phyloP scores from a whole-genome alignment of 2,113 vertebrate genomes.

The Setophaga kirtlandii region DNA sequence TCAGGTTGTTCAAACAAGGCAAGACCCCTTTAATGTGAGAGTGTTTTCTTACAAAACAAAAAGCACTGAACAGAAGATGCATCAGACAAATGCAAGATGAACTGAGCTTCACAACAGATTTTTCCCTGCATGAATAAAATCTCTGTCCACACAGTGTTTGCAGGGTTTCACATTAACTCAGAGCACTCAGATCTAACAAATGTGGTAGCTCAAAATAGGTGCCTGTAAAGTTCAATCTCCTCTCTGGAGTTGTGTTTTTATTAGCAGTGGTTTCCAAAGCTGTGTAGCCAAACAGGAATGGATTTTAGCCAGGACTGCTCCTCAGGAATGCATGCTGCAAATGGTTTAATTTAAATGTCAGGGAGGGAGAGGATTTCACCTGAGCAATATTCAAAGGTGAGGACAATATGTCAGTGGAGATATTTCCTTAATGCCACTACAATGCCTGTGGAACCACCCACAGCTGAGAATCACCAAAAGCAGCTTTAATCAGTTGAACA shows the following conservation, averaged over 20 bases:
- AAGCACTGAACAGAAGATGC: fast-evolving
- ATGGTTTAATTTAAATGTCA: slow-evolving; percentile 26
- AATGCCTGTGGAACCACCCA: background rate
- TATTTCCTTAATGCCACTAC: background rate
- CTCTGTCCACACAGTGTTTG: background rate
- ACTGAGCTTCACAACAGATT: background rate
- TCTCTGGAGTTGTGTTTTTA: background rate
- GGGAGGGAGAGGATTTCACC: background rate
- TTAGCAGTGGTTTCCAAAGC: background rate
- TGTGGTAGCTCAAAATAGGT: background rate
- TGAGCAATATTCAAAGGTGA: background rate
- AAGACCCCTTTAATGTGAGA: background rate
- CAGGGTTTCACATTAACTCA: background rate
- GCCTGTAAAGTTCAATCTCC: background rate
- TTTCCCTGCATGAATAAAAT: background rate
- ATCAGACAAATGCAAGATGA: background rate
- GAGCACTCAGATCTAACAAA: background rate
- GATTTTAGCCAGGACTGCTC: background rate
- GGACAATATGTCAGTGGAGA: background rate
- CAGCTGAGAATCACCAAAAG: background rate
- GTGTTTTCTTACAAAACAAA: background rate
- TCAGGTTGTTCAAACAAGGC: background rate
- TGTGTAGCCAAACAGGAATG: background rate
- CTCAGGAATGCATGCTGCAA: background rate
- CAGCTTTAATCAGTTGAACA: background rate